phyloP scores from a whole-genome alignment of 2,113 vertebrate species.

The Anthoscopus minutus region DNA sequence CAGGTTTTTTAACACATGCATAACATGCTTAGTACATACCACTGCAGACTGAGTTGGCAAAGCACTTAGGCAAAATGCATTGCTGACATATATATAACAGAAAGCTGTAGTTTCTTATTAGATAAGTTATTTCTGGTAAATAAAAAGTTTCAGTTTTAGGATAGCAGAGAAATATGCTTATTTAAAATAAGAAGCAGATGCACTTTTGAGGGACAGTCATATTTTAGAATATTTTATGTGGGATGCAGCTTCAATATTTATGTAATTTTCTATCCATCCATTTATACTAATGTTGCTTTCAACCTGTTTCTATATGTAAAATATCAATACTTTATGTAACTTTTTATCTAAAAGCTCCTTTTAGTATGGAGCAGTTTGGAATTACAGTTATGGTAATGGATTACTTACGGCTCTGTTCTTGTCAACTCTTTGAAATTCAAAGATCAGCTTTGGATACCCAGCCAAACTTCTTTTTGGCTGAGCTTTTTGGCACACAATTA shows the following conservation, averaged over 20 bases:
- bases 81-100: constrained; percentile 38
- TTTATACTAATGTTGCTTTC: background rate
- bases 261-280: background rate
- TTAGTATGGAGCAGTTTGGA: background rate
- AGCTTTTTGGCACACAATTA: constrained; percentile 11
- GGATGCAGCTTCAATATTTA: background rate
- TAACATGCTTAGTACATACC: constrained; percentile 63
- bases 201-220: background rate
- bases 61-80: constrained; percentile 64
- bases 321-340: background rate
- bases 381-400: constrained; percentile 1
- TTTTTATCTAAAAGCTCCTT: constrained; percentile 18
- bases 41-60: constrained; percentile 65
- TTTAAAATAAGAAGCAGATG: background rate
- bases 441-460: constrained; percentile 44
- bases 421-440: constrained; percentile 45
- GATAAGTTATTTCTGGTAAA: constrained; percentile 16
- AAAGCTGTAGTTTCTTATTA: constrained; percentile 49
- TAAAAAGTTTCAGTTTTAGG: constrained; percentile 11
- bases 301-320: background rate
- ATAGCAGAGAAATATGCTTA: background rate
- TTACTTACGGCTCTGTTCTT: constrained; percentile 34
- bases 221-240: background rate
- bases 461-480: constrained; percentile 41
- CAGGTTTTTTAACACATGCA: constrained; percentile 59